Evolutionary conservation across 2,888 invertebrate genomes (phyloP).

Genomic region (Diploptera punctata): DNA sequence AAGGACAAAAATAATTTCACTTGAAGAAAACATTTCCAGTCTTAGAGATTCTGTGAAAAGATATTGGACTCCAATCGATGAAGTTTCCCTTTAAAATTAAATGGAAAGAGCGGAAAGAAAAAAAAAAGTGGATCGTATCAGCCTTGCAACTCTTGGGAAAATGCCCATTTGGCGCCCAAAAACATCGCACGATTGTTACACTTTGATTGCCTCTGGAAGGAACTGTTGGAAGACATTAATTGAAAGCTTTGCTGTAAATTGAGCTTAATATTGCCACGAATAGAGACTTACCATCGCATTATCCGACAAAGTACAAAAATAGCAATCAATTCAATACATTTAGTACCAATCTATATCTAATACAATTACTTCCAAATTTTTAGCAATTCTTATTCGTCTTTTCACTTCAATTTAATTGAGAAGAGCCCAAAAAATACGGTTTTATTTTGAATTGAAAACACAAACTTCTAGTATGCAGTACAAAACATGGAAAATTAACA

Average conservation of each 20-base stretch:
- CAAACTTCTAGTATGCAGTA: too few relatives aligned
- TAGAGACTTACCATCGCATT: neutral
- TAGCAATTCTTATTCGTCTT: too few relatives aligned
- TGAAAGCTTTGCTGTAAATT: neutral
- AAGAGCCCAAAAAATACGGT: too few relatives aligned
- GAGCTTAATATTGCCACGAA: neutral
- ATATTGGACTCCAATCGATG: neutral
- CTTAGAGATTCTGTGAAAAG: too few relatives aligned
- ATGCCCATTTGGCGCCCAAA: constrained; percentile 10
- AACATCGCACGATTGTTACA: neutral
- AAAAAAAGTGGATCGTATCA: neutral
- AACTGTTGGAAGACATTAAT: neutral
- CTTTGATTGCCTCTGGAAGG: constrained; percentile 2
- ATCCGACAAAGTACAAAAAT: neutral
- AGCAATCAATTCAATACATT: neutral
- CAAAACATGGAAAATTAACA: too few relatives aligned
- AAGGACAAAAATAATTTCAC: too few relatives aligned
- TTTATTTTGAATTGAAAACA: too few relatives aligned
- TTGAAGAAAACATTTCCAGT: neutral
- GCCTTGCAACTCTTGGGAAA: constrained; percentile 1
- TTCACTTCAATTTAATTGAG: too few relatives aligned
- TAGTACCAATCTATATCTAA: neutral
- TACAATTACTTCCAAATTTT: too few relatives aligned
- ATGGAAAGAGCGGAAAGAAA: neutral
- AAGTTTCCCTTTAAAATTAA: neutral